Evolutionary conservation across 2,113 vertebrate species (phyloP).

Genomic region (Xyrauchen texanus): DNA sequence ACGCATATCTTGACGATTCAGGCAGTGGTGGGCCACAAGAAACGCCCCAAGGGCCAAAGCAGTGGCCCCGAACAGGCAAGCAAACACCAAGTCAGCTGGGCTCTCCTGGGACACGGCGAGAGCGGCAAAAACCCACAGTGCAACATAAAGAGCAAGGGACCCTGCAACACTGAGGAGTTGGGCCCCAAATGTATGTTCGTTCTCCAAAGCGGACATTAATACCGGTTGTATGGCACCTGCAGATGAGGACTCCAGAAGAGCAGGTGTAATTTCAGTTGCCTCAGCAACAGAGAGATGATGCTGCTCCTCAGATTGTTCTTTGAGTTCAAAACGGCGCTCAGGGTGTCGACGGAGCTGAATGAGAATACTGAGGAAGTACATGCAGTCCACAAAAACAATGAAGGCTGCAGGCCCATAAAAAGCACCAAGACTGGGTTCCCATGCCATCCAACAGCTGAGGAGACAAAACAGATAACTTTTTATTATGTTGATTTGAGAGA

Average conservation of each 20-base stretch:
- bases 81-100: constrained; percentile 85
- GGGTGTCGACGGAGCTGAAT: constrained; percentile 92
- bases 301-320: constrained; percentile 87
- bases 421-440: constrained; percentile 91
- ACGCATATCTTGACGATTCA: constrained; percentile 87
- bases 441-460: constrained; percentile 95
- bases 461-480: constrained; percentile 37
- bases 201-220: constrained; percentile 84
- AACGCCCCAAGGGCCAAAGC: constrained; percentile 87
- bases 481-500: no score
- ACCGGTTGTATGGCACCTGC: constrained; percentile 72
- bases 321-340: constrained; percentile 91
- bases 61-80: constrained; percentile 85
- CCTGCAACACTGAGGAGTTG: constrained; percentile 86
- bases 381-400: constrained; percentile 92
- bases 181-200: constrained; percentile 87
- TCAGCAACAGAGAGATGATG: constrained; percentile 76
- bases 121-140: constrained; percentile 88
- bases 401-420: constrained; percentile 94
- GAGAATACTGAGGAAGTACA: constrained; percentile 97
- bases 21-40: constrained; percentile 86
- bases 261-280: not conserved
- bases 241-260: constrained; percentile 63
- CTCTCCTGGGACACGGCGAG: constrained; percentile 83
- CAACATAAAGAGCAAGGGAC: constrained; percentile 79